Base-by-base conservation (phyloP, 2,888 invertebrate species). In the Dione vanillae region DNA sequence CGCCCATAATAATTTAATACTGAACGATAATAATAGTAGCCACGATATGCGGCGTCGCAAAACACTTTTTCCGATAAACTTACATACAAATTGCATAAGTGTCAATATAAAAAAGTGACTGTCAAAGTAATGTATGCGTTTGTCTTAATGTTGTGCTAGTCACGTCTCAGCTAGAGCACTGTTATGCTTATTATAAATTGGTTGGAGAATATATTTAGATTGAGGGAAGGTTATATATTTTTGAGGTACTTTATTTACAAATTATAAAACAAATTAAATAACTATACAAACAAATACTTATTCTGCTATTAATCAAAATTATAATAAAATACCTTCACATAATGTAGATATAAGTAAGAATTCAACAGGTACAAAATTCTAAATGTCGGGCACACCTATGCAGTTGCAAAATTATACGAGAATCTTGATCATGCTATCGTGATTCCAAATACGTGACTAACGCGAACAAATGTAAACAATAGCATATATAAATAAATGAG, bases 361-460 rank as follows among this genome's bases (percentile, higher is more conserved):
- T 61, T 61, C 2, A 61, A 72, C 78, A 78, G 68, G 56, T 77
- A 81, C 80, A 81, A 82, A 73, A 71, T 65, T 56, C 47, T 66
- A 66, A 69, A 70, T 49, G 58, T 65, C 67, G 66, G 72, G 67
- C 70, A 73, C 75, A 71, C 73, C 75, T 70, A 40, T 56, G 56
- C 56, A 85, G 85, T 84, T 84, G 82, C 82, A 81, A 83, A 82
- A 84, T 82, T 77, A 77, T 83, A 84, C 84, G 80, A 80, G 76
- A 74, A 79, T 79, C 80, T 79, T 78, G 78, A 80, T 86, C 85
- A 86, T 86, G 86, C 80, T 78, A 77, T 86, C 86, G 87, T 88
- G 89, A 89, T 86, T 79, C 77, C 82, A 82, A 82, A 85, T 89
- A 89, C 88, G 85, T 88, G 87, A 85, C 85, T 81, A 79, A 82